Evolutionary conservation across 2,113 vertebrate species (phyloP).

Genomic region (Dryoscopus gambensis): DNA sequence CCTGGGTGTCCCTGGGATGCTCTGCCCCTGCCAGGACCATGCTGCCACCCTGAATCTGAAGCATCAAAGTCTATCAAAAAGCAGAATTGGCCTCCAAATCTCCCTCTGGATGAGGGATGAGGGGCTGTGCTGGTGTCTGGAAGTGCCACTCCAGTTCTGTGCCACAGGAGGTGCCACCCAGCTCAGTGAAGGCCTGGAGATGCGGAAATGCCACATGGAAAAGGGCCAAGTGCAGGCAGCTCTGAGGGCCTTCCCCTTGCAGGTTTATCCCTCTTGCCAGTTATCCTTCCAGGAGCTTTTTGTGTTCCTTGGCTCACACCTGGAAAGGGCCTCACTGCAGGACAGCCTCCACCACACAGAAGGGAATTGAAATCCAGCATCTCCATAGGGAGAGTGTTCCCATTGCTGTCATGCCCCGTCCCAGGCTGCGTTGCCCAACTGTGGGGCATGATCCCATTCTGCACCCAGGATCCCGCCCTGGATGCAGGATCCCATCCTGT

Average conservation of each 20-base stretch:
- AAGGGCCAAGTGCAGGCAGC: background rate
- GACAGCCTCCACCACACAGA: background rate
- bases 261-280: background rate
- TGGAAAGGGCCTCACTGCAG: background rate
- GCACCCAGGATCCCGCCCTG: background rate
- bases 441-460: fast-evolving
- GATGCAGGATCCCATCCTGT: background rate
- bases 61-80: background rate
- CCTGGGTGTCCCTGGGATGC: background rate
- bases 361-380: background rate
- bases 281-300: background rate
- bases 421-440: fast-evolving
- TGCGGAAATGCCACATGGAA: background rate
- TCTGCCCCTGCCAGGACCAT: background rate
- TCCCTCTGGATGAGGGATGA: background rate
- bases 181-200: background rate
- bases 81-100: background rate
- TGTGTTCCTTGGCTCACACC: background rate
- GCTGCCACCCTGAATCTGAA: background rate
- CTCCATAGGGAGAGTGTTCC: background rate
- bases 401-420: background rate
- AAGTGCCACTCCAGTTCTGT: background rate
- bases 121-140: background rate
- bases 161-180: background rate
- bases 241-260: background rate